A percentile compares a stretch with the other conserved stretches of the same genome.
Evolutionary conservation across 2,113 vertebrate genomes (phyloP).

Genomic region (Eubucco bourcierii): DNA sequence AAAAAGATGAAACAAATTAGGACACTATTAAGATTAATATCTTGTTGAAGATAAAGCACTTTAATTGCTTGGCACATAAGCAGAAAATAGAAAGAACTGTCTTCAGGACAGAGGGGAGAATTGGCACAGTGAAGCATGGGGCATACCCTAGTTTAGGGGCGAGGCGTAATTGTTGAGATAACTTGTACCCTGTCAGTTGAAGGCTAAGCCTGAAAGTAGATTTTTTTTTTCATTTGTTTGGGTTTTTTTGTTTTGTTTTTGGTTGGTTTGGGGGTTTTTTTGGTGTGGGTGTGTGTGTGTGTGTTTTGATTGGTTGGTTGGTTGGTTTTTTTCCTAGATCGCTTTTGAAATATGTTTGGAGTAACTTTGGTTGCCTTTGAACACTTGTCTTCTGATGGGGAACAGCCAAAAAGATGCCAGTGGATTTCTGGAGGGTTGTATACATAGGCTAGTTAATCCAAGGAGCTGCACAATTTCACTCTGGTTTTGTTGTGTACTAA

Average conservation of each 20-base stretch:
- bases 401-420: neutral
- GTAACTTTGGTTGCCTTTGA: neutral
- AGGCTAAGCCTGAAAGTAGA: neutral
- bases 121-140: neutral
- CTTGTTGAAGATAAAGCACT: neutral
- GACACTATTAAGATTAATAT: conserved; percentile 57
- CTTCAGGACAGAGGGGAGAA: neutral
- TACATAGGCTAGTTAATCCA: neutral
- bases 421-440: neutral
- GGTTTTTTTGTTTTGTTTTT: too few relatives aligned
- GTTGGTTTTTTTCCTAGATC: neutral
- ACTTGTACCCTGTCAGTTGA: neutral
- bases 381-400: neutral
- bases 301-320: too few relatives aligned
- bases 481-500: neutral
- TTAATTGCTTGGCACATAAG: conserved; percentile 14
- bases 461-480: neutral
- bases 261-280: neutral
- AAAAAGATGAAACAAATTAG: conserved; percentile 15
- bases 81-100: conserved; percentile 22
- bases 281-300: too few relatives aligned
- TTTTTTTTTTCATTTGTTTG: neutral
- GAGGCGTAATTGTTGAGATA: neutral
- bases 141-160: neutral
- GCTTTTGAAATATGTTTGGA: neutral